Evolutionary conservation across 1,140 invertebrate genomes (phyloP), one percentile per base, ranked within the genome.

Genomic region (Drosophila prosaltans): DNA sequence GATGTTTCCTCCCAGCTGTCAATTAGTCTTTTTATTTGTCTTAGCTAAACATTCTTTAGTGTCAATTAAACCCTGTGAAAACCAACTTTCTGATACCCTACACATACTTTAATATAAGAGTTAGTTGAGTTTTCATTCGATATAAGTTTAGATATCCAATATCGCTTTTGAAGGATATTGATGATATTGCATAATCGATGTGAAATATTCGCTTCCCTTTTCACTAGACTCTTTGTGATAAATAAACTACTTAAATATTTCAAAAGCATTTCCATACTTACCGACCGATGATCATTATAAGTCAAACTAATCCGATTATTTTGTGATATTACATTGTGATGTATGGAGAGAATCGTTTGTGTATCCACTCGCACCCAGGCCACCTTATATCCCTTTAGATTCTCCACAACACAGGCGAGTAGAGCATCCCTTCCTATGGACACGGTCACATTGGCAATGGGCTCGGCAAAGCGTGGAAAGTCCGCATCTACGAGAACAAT

Each of bases 351-450:
- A 77, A 98, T 98, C 3, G 97, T 97, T 92, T 98, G 97, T 1
- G 97, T 98, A 85, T 98, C 97, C 32, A 98, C 96, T 39, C 97
- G 94, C 3, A 98, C 96, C 97, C 97, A 98, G 65, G 97, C 97
- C 72, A 98, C 98, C 95, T 98, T 97, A 92, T 97, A 98, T 75
- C 95, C 95, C 80, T 96, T 95, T 30, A 99, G 94, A 93, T 98
- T 97, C 92, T 98, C 97, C 28, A 99, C 97, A 65, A 98, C 96
- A 91, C 98, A 99, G n/a, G 97, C 97, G 39, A 99, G 94, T 1
- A 98, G 93, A 10, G 97, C 98, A 91, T 98, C 97, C 58, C 97
- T 94, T 8, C 97, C 97, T 10, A 97, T 95, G 26, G 97, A 97
- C 5, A 98, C 97, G 5, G 98, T 99, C 40, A 99, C 96, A 93